Base-by-base conservation (phyloP, 2,113 vertebrate species). In the Phylloscopus trochiloides region DNA sequence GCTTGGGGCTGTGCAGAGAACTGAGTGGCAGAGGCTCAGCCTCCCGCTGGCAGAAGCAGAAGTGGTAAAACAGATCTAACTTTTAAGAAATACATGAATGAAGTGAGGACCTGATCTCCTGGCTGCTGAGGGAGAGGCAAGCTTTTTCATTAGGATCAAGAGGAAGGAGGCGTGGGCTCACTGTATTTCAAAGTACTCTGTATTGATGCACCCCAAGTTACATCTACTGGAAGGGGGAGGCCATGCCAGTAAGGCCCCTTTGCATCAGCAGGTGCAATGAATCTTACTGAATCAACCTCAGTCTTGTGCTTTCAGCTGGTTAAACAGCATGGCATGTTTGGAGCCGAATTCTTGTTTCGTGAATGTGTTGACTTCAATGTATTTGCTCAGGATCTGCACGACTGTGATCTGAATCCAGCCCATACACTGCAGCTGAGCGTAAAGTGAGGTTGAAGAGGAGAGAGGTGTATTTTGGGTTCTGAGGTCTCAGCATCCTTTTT, bases 401-500 rank as follows among this genome's bases (percentile, higher is more conserved):
- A 74, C 75, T 55, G 17, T 66, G 61, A 50, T 86, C 67, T 73
- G 88, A 86, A 48, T 88, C 79, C 1, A 6, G 58, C 91, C 87
- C 47, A 47, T 93, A 57, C 82, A 65, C 24, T 62, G 81, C 82
- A 68, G 86, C 76, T 55, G 55, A 93, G 68, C 1, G 0, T 86
- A 86, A 95, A 94, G 86, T 59, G 65, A 73, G 63, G 65, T 45
- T 83, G 65, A 90, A 80, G 52, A 77, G 47, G 14, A 36, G 25
- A 95, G 77, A 92, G 75, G 28, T 94, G 29, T 88, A 52, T 88
- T 95, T 94, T 84, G 75, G 55, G 38, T 43, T 91, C 86, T 83
- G 67, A 94, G 84, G 54, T 79, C 90, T 88, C 52, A 31, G 75
- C 68, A 66, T 77, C 36, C 42, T 93, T 89, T 94, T 94, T 91